phyloP scores from a whole-genome alignment of 2,113 vertebrate genomes.

The Myanophis thanlyinensis region DNA sequence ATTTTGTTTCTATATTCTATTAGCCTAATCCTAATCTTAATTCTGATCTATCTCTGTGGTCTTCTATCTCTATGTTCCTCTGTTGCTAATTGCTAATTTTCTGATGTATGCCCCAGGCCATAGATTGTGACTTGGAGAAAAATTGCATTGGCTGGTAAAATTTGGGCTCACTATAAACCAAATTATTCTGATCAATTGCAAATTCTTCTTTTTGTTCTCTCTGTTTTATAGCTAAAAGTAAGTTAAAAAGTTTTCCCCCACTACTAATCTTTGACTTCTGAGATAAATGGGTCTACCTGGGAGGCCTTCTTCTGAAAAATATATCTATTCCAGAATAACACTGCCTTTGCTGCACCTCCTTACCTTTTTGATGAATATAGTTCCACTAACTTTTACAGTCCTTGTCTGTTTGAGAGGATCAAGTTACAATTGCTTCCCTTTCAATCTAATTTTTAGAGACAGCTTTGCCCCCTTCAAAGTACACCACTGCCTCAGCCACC shows the following conservation, averaged over 20 bases:
- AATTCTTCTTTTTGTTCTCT: background rate
- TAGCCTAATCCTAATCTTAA: background rate
- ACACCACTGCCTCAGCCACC: background rate
- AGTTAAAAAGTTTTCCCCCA: background rate
- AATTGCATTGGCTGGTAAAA: background rate
- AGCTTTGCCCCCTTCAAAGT: background rate
- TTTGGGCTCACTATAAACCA: background rate
- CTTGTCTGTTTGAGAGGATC: background rate
- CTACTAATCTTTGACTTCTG: background rate
- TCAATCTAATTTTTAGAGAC: background rate
- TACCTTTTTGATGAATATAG: background rate
- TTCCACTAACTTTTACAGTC: background rate
- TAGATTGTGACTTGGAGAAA: background rate
- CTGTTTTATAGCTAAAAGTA: background rate
- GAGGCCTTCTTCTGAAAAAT: background rate
- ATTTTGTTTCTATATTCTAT: background rate
- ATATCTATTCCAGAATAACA: background rate
- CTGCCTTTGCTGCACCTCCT: background rate
- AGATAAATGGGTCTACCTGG: background rate
- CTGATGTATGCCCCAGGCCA: background rate
- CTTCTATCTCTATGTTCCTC: background rate
- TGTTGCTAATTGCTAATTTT: background rate
- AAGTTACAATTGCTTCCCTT: background rate
- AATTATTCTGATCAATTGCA: background rate
- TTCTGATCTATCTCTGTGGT: background rate